Percentiles rank a stretch among this genome's conserved stretches.
Conservation (phyloP, 2,888 invertebrate genomes). For the Electrophaes corylata region DNA sequence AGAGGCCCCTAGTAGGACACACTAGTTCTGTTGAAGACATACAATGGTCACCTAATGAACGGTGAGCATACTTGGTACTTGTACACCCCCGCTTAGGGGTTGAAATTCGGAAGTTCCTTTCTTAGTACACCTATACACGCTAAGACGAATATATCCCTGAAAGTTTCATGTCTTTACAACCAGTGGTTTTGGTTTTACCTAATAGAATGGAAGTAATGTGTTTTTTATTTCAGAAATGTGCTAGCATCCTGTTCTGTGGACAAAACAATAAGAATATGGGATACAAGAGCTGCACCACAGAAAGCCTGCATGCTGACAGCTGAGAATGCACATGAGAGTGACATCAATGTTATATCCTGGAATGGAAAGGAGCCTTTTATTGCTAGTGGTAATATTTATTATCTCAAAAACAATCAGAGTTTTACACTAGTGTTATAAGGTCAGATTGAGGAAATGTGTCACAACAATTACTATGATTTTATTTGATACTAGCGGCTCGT, state of each 20-base stretch:
- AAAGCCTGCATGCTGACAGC: constrained; percentile 97
- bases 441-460: too few species aligned
- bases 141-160: too few species aligned
- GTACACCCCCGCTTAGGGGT: too few species aligned
- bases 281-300: constrained; percentile 92
- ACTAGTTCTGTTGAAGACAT: constrained; percentile 97
- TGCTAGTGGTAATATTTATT: constrained; percentile 86
- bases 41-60: constrained; percentile 99
- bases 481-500: too few species aligned
- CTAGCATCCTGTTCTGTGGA: constrained; percentile 95
- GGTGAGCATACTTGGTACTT: too few species aligned
- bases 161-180: too few species aligned
- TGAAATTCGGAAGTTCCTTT: too few species aligned
- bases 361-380: constrained; percentile 96
- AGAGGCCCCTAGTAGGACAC: constrained; percentile 94
- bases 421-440: neutral
- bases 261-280: constrained; percentile 97
- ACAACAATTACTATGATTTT: too few species aligned
- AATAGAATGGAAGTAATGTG: too few species aligned
- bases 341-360: constrained; percentile 99
- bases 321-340: constrained; percentile 93
- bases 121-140: too few species aligned
- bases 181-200: too few species aligned
- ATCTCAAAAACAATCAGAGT: too few species aligned
- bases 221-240: constrained; percentile 84